Evolutionary conservation across 2,888 invertebrate species (phyloP), one percentile per base, ranked within the genome.

Genomic region (Eilema depressum): DNA sequence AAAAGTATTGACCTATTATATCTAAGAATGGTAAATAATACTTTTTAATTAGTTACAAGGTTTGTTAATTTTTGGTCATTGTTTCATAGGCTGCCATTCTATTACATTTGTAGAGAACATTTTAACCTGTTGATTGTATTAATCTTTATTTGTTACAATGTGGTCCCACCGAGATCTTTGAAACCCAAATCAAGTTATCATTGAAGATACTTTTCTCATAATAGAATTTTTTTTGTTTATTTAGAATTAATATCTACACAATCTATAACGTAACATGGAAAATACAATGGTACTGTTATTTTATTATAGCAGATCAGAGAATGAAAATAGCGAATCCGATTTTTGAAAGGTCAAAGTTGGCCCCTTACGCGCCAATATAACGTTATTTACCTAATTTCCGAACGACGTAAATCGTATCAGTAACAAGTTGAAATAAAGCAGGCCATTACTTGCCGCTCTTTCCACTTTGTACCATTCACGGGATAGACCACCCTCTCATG

Each of bases 371-470:
- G 2, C 26, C 3, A 28, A 67, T 67, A 23, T 28, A 56, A 64
- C 59, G 25, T 60, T 71, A 23, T 23, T 56, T 53, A 53, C 63
- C 63, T 20, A 66, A 74, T 57, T 56, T 62, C 63, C 70, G 61
- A 69, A 60, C 59, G 66, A 65, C 68, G 64, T 63, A 66, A 66
- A 63, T 59, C 64, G 63, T 62, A 80, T 70, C 67, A 69, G 23
- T 60, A 57, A 60, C 63, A 64, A 66, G 64, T 74, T 25, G 70
- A 37, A 68, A 70, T 69, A 65, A 72, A 71, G 62, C 41, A 37
- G 60, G 56, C 70, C 47, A 61, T 68, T 30, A 63, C n/a, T 63
- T 53, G 60, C 68, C 69, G 53, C 56, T 59, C 59, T 57, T 33
- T 63, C 30, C 25, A 14, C 59, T 70, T 62, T 25, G 66, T 57